Conservation (phyloP, 1,140 invertebrate genomes). For the Rhizoglyphus robini region DNA sequence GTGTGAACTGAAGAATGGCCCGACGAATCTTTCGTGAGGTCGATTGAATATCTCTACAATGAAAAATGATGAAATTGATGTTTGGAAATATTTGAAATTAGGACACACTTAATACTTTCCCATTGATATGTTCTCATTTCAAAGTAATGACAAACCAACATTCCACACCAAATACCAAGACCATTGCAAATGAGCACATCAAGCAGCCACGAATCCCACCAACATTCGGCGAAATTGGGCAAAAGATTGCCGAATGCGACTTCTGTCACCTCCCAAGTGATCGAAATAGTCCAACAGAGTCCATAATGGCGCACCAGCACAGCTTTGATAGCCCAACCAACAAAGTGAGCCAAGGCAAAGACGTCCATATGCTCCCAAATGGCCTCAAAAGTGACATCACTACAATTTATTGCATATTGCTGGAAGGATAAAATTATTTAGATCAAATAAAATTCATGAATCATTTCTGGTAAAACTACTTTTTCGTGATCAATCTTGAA, state of each 20-base stretch:
- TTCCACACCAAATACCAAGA: constrained; percentile 84
- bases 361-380: constrained; percentile 87
- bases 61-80: constrained; percentile 19
- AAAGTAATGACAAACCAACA: constrained; percentile 67
- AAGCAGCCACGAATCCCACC: constrained; percentile 95
- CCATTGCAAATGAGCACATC: constrained; percentile 95
- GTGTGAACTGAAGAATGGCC: constrained; percentile 93
- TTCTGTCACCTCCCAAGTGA: constrained; percentile 98
- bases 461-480: constrained; percentile 39
- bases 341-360: constrained; percentile 91
- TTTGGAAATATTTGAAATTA: background rate
- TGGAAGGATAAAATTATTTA: constrained; percentile 35
- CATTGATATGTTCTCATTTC: constrained; percentile 98
- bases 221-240: constrained; percentile 96
- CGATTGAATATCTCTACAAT: constrained; percentile 72
- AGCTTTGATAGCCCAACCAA: constrained; percentile 95
- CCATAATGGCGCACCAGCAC: constrained; percentile 89
- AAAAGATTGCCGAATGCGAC: constrained; percentile 91
- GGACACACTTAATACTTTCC: constrained; percentile 83
- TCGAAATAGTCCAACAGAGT: constrained; percentile 91
- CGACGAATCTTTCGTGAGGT: constrained; percentile 91
- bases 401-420: constrained; percentile 97
- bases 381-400: constrained; percentile 67
- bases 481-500: constrained; percentile 87
- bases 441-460: background rate